phyloP scores from a whole-genome alignment of 1,140 invertebrate species.

The Luehdorfia chinensis region DNA sequence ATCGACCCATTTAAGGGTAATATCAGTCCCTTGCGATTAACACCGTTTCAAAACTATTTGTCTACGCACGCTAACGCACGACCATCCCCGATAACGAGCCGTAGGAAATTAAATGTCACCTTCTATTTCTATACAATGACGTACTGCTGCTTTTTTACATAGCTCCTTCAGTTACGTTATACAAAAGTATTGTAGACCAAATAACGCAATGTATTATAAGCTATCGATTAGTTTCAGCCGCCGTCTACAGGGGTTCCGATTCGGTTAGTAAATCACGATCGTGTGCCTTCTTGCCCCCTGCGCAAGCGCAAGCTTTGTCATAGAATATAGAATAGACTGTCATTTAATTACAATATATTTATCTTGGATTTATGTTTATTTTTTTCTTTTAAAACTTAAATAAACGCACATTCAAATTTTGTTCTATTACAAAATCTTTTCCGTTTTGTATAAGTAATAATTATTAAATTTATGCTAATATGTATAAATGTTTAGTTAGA shows the following conservation, averaged over 20 bases:
- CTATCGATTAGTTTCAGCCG: not conserved
- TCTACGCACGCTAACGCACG: slow-evolving; percentile 9
- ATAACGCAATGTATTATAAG: slow-evolving; percentile 6
- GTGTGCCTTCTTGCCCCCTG: slow-evolving; percentile 27
- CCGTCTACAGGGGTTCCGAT: slow-evolving; percentile 23
- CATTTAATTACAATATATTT: not conserved
- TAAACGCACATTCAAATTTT: too few relatives aligned
- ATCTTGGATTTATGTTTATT: not conserved
- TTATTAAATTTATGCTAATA: too few relatives aligned
- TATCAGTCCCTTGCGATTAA: slow-evolving; percentile 48
- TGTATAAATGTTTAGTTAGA: too few relatives aligned
- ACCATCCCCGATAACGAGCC: not conserved
- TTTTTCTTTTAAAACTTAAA: not conserved
- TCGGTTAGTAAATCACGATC: slow-evolving; percentile 31
- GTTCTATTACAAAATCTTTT: too few relatives aligned
- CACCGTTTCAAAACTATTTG: slow-evolving; percentile 27
- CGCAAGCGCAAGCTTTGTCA: slow-evolving; percentile 23
- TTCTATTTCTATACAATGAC: not conserved
- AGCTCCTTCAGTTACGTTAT: not conserved
- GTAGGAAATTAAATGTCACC: slow-evolving; percentile 5
- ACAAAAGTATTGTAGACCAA: not conserved
- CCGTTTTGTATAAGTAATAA: too few relatives aligned
- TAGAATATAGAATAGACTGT: slow-evolving; percentile 13
- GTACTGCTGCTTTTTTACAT: not conserved
- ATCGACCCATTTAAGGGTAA: slow-evolving; percentile 36